Conservation (phyloP, 2,797 vertebrate species). For the Gymnothorax reevesii region DNA sequence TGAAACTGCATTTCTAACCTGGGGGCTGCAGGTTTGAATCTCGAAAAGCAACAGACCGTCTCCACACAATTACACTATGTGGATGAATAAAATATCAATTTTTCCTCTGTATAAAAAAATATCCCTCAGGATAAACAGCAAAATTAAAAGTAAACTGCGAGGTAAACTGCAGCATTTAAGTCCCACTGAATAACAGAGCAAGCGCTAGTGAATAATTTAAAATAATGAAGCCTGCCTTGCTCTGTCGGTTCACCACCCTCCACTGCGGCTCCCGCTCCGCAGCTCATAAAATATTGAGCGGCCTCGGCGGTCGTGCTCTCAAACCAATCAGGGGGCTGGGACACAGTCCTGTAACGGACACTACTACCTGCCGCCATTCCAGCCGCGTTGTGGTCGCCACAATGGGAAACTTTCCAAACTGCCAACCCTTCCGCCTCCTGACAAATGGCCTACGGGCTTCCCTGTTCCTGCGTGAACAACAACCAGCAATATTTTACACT, state of each 20-base stretch:
- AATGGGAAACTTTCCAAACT: background rate
- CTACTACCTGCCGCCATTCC: background rate
- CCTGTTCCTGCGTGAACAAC: too few relatives aligned
- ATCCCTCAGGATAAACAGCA: background rate
- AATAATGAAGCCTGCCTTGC: background rate
- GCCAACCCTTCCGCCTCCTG: background rate
- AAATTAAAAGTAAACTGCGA: background rate
- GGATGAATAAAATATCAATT: background rate
- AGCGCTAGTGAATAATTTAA: background rate
- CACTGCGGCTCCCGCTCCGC: background rate
- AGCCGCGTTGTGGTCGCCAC: background rate
- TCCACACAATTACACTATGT: background rate
- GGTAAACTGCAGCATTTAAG: background rate
- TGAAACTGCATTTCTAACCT: background rate
- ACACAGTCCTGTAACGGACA: background rate
- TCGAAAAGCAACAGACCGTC: background rate
- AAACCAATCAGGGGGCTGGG: background rate
- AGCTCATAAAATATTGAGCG: conserved; percentile 4
- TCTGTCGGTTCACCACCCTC: background rate
- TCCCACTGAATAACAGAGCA: too few relatives aligned
- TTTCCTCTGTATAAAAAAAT: background rate
- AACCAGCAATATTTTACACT: background rate
- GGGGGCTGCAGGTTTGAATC: background rate
- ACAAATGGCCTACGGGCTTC: background rate
- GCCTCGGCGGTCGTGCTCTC: background rate